Percentiles rank a stretch among this genome's conserved stretches.
These are phyloP conservation scores for Ochotona curzoniae DNA, from an alignment of 2,113 vertebrate genomes.

Conservation along the genomic window DNA sequence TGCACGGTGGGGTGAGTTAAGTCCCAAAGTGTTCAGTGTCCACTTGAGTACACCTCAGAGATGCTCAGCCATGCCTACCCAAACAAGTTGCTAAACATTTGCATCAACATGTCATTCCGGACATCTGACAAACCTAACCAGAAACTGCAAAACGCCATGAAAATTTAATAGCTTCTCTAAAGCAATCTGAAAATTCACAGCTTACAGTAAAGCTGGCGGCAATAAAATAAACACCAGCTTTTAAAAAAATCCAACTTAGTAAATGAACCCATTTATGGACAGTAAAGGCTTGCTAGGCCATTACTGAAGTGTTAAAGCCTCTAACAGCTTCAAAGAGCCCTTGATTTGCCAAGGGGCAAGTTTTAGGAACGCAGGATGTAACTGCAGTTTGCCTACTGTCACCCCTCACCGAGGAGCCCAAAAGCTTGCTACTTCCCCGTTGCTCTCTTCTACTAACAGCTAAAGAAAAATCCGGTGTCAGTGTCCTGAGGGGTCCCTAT, in stretches of 20 bases:
- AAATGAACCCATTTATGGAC: constrained; percentile 61
- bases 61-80: background rate
- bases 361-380: constrained; percentile 31
- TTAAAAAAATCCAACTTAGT: constrained; percentile 45
- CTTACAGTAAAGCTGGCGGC: constrained; percentile 43
- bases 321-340: constrained; percentile 47
- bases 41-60: background rate
- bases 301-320: constrained; percentile 61
- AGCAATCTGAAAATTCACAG: constrained; percentile 55
- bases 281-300: constrained; percentile 37
- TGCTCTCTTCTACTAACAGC: background rate
- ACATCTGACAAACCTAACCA: constrained; percentile 12
- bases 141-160: constrained; percentile 54
- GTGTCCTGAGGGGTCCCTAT: background rate
- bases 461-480: background rate
- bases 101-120: background rate
- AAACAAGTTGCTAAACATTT: background rate
- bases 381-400: background rate
- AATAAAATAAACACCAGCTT: constrained; percentile 77
- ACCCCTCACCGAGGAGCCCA: background rate
- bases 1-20: background rate
- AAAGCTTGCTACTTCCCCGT: background rate
- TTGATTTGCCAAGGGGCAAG: background rate
- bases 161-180: constrained; percentile 68
- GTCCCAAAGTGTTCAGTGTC: background rate